Evolutionary conservation across 2,888 invertebrate genomes (phyloP).

Genomic region (Aleiodes testaceus): DNA sequence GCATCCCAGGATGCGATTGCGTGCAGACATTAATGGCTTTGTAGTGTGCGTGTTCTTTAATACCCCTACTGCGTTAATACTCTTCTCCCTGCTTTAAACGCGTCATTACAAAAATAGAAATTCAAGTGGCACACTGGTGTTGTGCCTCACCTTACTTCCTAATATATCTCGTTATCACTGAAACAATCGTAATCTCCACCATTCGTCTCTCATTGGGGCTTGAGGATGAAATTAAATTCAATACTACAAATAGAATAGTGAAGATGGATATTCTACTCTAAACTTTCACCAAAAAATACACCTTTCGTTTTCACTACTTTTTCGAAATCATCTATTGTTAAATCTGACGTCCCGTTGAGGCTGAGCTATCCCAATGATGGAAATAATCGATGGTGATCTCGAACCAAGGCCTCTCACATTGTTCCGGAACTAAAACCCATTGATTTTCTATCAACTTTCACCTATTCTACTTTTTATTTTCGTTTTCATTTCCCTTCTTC

Average conservation of each 20-base stretch:
- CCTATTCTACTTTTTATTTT: slow-evolving; percentile 38
- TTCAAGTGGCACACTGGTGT: slow-evolving; percentile 23
- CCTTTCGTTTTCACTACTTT: too few species aligned
- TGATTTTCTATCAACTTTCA: slow-evolving; percentile 45
- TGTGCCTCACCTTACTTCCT: slow-evolving; percentile 25
- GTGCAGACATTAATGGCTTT: slow-evolving; percentile 49
- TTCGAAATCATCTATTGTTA: neutral
- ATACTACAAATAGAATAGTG: too few species aligned
- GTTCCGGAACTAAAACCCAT: slow-evolving; percentile 37
- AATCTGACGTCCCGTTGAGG: neutral
- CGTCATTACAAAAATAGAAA: slow-evolving; percentile 33
- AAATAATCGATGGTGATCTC: slow-evolving; percentile 30
- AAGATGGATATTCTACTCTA: neutral
- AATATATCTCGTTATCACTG: slow-evolving; percentile 23
- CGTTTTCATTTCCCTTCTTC: neutral
- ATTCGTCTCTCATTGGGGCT: neutral
- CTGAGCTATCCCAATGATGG: neutral
- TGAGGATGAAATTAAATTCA: too few species aligned
- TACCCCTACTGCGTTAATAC: slow-evolving; percentile 21
- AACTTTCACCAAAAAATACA: too few species aligned
- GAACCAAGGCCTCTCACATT: slow-evolving; percentile 38
- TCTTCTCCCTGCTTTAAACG: slow-evolving; percentile 15
- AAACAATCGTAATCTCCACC: slow-evolving; percentile 15
- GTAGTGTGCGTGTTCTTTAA: slow-evolving; percentile 46
- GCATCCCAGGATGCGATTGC: slow-evolving; percentile 48